Conservation (phyloP, 2,797 vertebrate genomes). For the Taenioides sp. region DNA sequence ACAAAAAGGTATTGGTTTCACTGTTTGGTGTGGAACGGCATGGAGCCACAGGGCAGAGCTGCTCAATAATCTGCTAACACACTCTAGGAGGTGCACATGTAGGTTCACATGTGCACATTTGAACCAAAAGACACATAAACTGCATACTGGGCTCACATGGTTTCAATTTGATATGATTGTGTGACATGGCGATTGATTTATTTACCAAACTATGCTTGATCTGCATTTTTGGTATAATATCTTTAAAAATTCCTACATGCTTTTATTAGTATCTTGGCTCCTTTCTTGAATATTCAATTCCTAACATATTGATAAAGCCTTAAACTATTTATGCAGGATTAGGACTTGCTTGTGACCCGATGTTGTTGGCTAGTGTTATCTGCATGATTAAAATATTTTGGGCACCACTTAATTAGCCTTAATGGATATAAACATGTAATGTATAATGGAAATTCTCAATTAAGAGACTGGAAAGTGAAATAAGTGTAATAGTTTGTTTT, state of each 20-base stretch:
- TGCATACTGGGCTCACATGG: background rate
- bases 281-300: too few relatives aligned
- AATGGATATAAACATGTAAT: too few relatives aligned
- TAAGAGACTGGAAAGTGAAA: too few relatives aligned
- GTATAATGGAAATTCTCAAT: too few relatives aligned
- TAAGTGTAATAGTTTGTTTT: constrained; percentile 1
- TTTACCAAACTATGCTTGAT: background rate
- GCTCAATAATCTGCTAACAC: constrained; percentile 66
- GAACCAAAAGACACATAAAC: background rate
- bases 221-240: too few relatives aligned
- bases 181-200: background rate
- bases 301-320: background rate
- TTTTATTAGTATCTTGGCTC: too few relatives aligned
- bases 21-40: constrained; percentile 65
- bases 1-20: constrained; percentile 71
- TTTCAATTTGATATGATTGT: background rate
- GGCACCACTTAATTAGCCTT: too few relatives aligned
- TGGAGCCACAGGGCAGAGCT: constrained; percentile 63
- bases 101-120: constrained; percentile 19
- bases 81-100: constrained; percentile 19
- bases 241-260: too few relatives aligned
- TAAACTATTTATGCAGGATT: background rate
- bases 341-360: background rate
- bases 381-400: background rate
- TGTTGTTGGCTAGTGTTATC: background rate